Evolutionary conservation across 2,113 vertebrate genomes (phyloP).

Genomic region (Suricata suricatta): DNA sequence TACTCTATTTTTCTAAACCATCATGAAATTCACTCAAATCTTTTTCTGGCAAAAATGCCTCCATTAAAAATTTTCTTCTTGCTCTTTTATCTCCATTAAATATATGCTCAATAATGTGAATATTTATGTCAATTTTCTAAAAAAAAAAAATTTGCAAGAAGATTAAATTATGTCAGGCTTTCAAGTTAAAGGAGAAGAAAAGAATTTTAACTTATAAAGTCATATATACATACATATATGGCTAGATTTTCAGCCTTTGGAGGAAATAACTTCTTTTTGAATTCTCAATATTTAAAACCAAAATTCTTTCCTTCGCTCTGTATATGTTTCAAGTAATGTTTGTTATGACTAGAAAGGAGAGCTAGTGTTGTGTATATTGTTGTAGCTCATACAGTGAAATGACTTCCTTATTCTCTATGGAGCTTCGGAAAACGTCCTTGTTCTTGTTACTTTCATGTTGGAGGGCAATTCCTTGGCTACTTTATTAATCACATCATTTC

Average conservation of each 20-base stretch:
- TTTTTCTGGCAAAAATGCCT: background rate
- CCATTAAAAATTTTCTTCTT: background rate
- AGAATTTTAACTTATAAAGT: background rate
- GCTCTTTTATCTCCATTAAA: constrained; percentile 26
- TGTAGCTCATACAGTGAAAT: constrained; percentile 54
- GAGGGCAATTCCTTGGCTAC: background rate
- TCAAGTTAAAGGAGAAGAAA: background rate
- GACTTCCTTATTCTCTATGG: constrained; percentile 41
- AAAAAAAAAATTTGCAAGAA: background rate
- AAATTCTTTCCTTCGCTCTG: constrained; percentile 72
- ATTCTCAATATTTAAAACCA: constrained; percentile 53
- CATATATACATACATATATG: background rate
- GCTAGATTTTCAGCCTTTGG: constrained; percentile 49
- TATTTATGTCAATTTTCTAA: background rate
- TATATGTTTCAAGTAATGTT: constrained; percentile 75
- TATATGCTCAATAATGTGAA: background rate
- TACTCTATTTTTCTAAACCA: background rate
- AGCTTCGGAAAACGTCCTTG: constrained; percentile 29
- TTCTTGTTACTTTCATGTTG: constrained; percentile 58
- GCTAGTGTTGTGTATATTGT: constrained; percentile 71
- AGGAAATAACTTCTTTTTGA: constrained; percentile 53
- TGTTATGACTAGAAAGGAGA: constrained; percentile 77
- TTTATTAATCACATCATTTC: constrained; percentile 58
- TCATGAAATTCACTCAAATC: background rate
- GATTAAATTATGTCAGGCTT: constrained; percentile 40